These are phyloP conservation scores for Raillietiella orientalis DNA, from an alignment of 2,888 invertebrate genomes.

Conservation along the genomic window DNA sequence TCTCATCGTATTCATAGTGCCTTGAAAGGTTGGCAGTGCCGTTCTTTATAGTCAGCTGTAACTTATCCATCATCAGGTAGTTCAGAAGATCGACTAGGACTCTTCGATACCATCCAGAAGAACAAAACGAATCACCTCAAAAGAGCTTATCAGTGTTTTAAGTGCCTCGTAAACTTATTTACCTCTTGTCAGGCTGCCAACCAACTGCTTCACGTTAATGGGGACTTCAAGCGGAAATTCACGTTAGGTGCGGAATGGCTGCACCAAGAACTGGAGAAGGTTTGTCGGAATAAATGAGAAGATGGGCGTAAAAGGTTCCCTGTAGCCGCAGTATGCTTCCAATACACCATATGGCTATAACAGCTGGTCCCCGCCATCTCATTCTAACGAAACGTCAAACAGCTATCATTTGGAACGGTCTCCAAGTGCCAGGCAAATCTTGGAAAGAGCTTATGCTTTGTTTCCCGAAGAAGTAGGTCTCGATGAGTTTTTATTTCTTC, in stretches of 20 bases:
- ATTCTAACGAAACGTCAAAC: constrained; percentile 77
- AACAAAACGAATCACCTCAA: constrained; percentile 86
- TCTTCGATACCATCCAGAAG: constrained; percentile 67
- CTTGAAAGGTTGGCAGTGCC: constrained; percentile 28
- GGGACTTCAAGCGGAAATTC: constrained; percentile 57
- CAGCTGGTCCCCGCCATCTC: constrained; percentile 60
- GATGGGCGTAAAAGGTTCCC: constrained; percentile 8
- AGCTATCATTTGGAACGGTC: constrained; percentile 80
- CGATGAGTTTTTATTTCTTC: no score
- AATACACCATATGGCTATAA: constrained; percentile 47
- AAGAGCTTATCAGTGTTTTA: constrained; percentile 84
- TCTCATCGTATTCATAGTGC: constrained; percentile 74
- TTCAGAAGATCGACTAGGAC: constrained; percentile 56
- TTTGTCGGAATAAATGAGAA: not conserved
- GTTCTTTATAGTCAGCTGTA: constrained; percentile 5
- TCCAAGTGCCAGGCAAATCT: constrained; percentile 61
- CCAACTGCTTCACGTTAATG: constrained; percentile 38
- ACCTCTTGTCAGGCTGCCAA: constrained; percentile 47
- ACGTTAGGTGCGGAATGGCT: constrained; percentile 67
- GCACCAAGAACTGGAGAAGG: constrained; percentile 54
- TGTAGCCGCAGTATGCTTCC: constrained; percentile 13
- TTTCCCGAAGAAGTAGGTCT: constrained; percentile 27
- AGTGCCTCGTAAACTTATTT: constrained; percentile 70
- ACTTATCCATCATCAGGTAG: constrained; percentile 19
- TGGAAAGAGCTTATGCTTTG: constrained; percentile 40